Evolutionary conservation across 2,113 vertebrate genomes (phyloP).

Genomic region (Pachypanchax playfairii): DNA sequence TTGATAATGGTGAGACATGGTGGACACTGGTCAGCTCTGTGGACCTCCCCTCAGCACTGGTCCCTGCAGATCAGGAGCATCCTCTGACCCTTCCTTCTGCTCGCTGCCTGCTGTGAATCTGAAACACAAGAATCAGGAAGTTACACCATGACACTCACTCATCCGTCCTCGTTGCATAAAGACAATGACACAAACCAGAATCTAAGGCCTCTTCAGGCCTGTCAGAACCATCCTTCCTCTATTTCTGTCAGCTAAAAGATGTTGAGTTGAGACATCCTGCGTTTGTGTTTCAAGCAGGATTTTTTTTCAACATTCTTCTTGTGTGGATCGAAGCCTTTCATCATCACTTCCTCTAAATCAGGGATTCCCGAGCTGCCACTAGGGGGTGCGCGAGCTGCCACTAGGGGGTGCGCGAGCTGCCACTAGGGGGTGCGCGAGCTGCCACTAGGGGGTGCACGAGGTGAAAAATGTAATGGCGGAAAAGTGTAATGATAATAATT

Average conservation of each 20-base stretch:
- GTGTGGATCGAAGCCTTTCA: constrained; percentile 39
- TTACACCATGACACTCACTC: neutral
- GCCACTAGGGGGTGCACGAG: too few relatives aligned
- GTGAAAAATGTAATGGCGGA: neutral
- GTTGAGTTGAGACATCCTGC: constrained; percentile 5
- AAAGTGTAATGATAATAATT: too few relatives aligned
- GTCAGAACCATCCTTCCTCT: constrained; percentile 15
- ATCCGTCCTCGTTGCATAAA: constrained; percentile 6
- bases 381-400: constrained; percentile 1
- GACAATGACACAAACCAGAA: constrained; percentile 12
- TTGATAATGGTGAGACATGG: constrained; percentile 78
- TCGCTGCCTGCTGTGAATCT: constrained; percentile 63
- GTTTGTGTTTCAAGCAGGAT: constrained; percentile 45
- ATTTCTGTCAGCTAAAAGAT: constrained; percentile 24
- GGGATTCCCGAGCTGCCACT: too few relatives aligned
- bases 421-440: too few relatives aligned
- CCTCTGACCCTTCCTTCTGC: constrained; percentile 50
- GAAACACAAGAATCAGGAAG: constrained; percentile 46
- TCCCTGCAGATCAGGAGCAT: constrained; percentile 57
- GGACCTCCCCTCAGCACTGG: constrained; percentile 60
- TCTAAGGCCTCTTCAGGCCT: neutral
- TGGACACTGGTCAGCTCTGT: constrained; percentile 57
- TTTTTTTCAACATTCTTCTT: constrained; percentile 34
- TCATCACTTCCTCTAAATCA: constrained; percentile 23
- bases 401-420: too few relatives aligned